Conservation (phyloP, 1,140 invertebrate genomes). For the Cotesia chilonis region DNA sequence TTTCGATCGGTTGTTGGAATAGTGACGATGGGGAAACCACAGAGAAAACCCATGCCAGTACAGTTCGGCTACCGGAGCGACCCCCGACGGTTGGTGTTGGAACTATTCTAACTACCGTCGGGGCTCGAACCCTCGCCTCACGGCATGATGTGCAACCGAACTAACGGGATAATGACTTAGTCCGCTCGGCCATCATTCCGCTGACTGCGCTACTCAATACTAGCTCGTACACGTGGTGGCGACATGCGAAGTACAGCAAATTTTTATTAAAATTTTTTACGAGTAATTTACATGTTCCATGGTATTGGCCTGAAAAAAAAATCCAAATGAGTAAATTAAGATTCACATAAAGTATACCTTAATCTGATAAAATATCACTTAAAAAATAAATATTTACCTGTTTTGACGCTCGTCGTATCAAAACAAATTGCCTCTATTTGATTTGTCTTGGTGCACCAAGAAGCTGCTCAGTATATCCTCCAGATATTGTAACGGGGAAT, state of each 20-base stretch:
- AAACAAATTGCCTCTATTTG: constrained; percentile 42
- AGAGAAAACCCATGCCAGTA: too few relatives aligned
- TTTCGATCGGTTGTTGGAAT: too few relatives aligned
- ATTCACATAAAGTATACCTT: not conserved
- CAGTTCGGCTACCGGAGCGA: too few relatives aligned
- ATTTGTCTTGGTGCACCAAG: constrained; percentile 46
- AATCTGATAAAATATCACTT: constrained; percentile 6
- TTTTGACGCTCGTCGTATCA: constrained; percentile 32
- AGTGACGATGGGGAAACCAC: too few relatives aligned
- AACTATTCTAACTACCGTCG: too few relatives aligned
- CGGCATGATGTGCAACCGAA: too few relatives aligned
- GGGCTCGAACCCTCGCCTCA: too few relatives aligned
- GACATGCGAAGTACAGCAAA: constrained; percentile 43
- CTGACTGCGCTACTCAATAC: constrained; percentile 42
- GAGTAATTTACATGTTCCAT: constrained; percentile 33
- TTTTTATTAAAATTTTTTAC: constrained; percentile 29
- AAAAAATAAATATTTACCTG: constrained; percentile 21
- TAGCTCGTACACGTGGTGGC: constrained; percentile 48
- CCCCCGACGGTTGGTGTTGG: too few relatives aligned
- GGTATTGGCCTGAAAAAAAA: constrained; percentile 31
- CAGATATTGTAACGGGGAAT: too few relatives aligned
- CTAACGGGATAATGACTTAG: too few relatives aligned
- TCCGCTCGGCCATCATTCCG: too few relatives aligned
- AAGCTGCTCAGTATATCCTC: constrained; percentile 43
- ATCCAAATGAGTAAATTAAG: not conserved